Conservation (phyloP, 1,140 invertebrate genomes). For the Caenorhabditis brenneri region DNA sequence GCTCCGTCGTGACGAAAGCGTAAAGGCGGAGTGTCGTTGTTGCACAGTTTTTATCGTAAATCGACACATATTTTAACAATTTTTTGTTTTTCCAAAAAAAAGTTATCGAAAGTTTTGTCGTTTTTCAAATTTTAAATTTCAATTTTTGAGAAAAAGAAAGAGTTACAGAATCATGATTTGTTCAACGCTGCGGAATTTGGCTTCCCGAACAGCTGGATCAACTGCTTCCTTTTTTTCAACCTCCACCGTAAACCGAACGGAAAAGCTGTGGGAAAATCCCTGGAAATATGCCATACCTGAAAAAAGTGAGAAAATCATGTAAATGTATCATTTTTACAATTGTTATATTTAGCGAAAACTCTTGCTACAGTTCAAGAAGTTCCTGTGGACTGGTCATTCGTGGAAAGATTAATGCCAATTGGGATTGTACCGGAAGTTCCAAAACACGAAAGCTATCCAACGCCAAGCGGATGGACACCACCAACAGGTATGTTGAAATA, state of each 20-base stretch:
- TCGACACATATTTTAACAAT: not conserved
- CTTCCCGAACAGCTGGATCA: not conserved
- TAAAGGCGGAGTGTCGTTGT: not conserved
- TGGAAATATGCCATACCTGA: constrained; percentile 67
- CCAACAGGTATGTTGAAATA: constrained; percentile 73
- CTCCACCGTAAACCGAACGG: constrained; percentile 19
- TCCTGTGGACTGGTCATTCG: constrained; percentile 82
- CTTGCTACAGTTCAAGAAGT: constrained; percentile 75
- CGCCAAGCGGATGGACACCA: constrained; percentile 81
- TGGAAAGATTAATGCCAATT: constrained; percentile 79
- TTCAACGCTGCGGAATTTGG: not conserved
- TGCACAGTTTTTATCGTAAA: not conserved
- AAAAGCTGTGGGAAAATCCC: constrained; percentile 65
- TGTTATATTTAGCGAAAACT: constrained; percentile 56
- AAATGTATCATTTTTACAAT: not conserved
- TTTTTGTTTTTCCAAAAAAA: not conserved
- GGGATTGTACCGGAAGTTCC: constrained; percentile 77
- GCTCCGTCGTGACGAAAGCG: not conserved
- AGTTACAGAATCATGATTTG: not conserved
- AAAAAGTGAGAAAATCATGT: constrained; percentile 54
- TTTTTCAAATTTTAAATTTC: not conserved
- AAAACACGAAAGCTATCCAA: constrained; percentile 74
- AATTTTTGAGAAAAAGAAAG: not conserved
- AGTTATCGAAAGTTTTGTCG: not conserved
- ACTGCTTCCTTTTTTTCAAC: not conserved